A percentile compares a stretch with the other conserved stretches of the same genome.
These are phyloP conservation scores for Scyliorhinus canicula DNA, from an alignment of 2,797 vertebrate genomes.

Conservation along the genomic window DNA sequence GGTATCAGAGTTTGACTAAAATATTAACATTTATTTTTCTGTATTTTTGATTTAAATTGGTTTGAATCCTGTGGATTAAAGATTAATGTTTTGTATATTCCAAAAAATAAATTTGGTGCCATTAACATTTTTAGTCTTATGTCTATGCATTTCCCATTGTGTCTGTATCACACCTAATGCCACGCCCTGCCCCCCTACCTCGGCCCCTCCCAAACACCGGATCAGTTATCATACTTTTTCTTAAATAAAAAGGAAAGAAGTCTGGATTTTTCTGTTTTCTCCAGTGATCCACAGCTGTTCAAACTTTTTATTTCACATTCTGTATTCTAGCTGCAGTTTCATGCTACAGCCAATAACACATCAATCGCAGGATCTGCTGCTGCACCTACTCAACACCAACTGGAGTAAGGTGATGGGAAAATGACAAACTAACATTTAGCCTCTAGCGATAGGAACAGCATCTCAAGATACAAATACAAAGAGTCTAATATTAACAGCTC, in stretches of 20 bases:
- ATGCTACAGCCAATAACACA: not conserved
- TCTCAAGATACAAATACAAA: slow-evolving; percentile 79
- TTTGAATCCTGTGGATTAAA: slow-evolving; percentile 4
- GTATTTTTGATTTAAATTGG: not conserved
- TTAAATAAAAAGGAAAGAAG: not conserved
- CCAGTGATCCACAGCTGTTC: not conserved
- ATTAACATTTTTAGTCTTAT: not conserved
- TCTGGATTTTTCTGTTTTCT: not conserved
- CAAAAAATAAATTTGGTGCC: not conserved
- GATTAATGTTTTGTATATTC: not conserved
- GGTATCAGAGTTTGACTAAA: not conserved
- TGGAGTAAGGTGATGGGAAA: slow-evolving; percentile 62
- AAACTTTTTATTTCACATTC: not conserved
- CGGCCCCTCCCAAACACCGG: not conserved
- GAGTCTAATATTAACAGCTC: slow-evolving; percentile 57
- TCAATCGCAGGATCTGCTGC: not conserved
- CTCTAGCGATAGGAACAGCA: slow-evolving; percentile 64
- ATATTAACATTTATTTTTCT: slow-evolving; percentile 12
- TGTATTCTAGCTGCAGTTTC: not conserved
- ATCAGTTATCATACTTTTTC: not conserved
- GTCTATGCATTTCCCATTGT: not conserved
- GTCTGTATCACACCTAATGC: too few species aligned
- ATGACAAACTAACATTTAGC: slow-evolving; percentile 61
- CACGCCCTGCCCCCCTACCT: too few species aligned
- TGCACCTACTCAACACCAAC: slow-evolving; percentile 47